These are phyloP conservation scores for Percina caprodes DNA, from an alignment of 2,113 vertebrate genomes.

Conservation along the genomic window DNA sequence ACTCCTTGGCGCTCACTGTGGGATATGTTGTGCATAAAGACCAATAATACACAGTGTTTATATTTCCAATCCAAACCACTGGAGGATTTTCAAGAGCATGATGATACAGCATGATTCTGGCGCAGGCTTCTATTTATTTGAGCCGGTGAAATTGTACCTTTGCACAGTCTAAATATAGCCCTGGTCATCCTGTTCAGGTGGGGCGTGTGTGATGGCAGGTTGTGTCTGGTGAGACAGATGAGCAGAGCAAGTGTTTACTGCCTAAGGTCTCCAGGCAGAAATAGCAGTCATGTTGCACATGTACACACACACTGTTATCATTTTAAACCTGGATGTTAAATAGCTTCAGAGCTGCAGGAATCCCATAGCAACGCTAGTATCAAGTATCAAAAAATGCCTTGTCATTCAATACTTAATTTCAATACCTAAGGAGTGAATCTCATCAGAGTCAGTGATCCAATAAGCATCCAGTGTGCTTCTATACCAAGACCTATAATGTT, in stretches of 20 bases:
- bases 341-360: background rate
- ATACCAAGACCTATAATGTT: no score
- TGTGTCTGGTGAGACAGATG: constrained; percentile 4
- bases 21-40: background rate
- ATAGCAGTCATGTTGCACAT: constrained; percentile 40
- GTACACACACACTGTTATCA: constrained; percentile 9
- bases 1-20: constrained; percentile 3
- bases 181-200: constrained; percentile 15
- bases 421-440: no score
- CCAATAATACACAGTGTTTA: background rate
- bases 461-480: no score
- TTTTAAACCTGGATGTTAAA: constrained; percentile 20
- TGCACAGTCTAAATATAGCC: constrained; percentile 26
- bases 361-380: no score
- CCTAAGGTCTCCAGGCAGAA: constrained; percentile 35
- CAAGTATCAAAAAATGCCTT: no score
- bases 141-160: constrained; percentile 8
- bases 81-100: background rate
- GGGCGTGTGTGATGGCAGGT: background rate
- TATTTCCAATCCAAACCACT: no score
- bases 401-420: no score
- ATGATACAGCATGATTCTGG: background rate
- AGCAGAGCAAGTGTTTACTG: constrained; percentile 13
- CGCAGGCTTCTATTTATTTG: background rate
- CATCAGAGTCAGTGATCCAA: no score